These are phyloP conservation scores for Tetrao urogallus DNA, from an alignment of 2,113 vertebrate genomes.

Conservation along the genomic window DNA sequence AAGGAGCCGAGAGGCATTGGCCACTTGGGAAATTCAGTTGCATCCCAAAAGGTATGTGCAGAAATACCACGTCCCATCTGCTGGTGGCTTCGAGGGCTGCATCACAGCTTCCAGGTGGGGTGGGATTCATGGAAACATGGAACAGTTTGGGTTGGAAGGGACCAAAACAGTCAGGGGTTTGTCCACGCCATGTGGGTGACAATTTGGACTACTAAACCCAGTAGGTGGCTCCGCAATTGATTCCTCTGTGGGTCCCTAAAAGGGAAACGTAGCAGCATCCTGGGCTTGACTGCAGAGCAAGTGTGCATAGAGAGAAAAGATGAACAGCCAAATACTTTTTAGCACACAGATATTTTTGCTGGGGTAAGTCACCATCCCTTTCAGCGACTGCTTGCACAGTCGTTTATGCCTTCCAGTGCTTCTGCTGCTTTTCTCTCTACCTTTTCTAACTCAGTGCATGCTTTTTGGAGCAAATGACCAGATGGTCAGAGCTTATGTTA, in stretches of 20 bases:
- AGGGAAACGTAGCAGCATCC: not conserved
- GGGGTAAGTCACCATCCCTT: not conserved
- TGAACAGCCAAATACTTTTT: not conserved
- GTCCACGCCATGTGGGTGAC: no score
- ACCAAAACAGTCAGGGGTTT: not conserved
- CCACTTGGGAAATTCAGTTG: not conserved
- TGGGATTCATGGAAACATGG: not conserved
- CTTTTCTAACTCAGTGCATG: not conserved
- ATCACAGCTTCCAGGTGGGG: accelerated
- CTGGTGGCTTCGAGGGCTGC: not conserved
- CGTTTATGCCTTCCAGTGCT: not conserved
- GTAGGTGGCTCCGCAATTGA: not conserved
- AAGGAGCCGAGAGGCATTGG: not conserved
- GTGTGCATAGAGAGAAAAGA: not conserved
- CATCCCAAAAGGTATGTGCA: not conserved
- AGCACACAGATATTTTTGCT: not conserved
- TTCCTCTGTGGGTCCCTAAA: not conserved
- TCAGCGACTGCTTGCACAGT: not conserved
- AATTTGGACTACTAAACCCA: not conserved
- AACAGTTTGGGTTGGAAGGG: no score
- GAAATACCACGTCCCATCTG: not conserved
- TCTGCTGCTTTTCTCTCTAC: slow-evolving; percentile 9
- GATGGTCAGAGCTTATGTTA: slow-evolving; percentile 58
- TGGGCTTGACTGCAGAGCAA: not conserved
- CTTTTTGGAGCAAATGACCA: slow-evolving; percentile 8